These are phyloP conservation scores for Anabacerthia variegaticeps DNA, from an alignment of 2,797 vertebrate genomes.

Conservation along the genomic window DNA sequence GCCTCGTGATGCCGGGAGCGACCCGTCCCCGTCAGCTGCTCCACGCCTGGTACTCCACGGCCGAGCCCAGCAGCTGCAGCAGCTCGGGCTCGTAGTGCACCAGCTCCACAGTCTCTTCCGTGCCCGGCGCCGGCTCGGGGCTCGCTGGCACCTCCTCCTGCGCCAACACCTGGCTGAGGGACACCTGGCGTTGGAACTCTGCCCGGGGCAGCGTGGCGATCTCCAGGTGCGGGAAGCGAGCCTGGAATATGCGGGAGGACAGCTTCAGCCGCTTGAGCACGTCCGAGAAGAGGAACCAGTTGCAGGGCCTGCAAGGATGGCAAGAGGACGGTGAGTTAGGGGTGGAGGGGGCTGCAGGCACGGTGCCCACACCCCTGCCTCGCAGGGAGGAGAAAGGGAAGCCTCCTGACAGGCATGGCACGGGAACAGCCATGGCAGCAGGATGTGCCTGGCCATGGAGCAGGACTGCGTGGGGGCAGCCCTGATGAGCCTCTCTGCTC, in stretches of 20 bases:
- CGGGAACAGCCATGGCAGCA: neutral
- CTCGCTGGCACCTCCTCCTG: conserved; percentile 74
- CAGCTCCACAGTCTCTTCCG: conserved; percentile 87
- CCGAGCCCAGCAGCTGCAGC: conserved; percentile 91
- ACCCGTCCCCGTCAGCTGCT: conserved; percentile 76
- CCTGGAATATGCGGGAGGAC: conserved; percentile 92
- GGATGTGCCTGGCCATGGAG: neutral
- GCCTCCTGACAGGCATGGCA: neutral
- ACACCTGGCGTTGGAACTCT: conserved; percentile 90
- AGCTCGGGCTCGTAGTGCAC: conserved; percentile 92
- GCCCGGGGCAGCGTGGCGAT: conserved; percentile 83
- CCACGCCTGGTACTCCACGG: conserved; percentile 85
- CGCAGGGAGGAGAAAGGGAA: neutral
- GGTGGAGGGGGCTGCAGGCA: neutral
- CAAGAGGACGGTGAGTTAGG: neutral
- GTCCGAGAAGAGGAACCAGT: conserved; percentile 95
- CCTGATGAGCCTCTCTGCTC: neutral
- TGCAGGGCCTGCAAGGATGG: conserved; percentile 83
- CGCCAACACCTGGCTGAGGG: conserved; percentile 89
- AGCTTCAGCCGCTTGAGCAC: conserved; percentile 94
- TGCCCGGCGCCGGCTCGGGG: conserved; percentile 58
- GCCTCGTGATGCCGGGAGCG: conserved; percentile 72
- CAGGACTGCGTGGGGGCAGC: neutral
- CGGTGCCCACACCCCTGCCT: accelerated
- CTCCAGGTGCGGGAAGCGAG: conserved; percentile 93